Base-by-base conservation (phyloP, 2,113 vertebrate species). In the Platysternon megacephalum region DNA sequence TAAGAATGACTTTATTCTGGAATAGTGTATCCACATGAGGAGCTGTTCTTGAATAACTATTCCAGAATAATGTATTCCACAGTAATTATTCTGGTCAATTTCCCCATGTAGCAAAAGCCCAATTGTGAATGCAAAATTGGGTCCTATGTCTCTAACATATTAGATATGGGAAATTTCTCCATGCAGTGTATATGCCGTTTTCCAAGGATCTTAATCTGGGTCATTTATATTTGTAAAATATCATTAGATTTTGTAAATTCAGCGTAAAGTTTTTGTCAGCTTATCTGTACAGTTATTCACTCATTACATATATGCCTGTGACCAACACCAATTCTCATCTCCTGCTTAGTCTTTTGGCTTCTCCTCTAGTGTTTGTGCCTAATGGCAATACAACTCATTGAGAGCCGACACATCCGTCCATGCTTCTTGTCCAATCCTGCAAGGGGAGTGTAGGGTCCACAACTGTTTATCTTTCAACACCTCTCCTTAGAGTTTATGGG, bases 401-500 rank as follows among this genome's bases (percentile, higher is more conserved):
- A 65, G n/a, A 3, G 1, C 1, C 58, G 2, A 68, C 58, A 24
- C 1, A 92, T 96, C 84, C 81, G 46, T 26, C 0, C 0, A 53
- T 85, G n/a, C 9, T 14, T 17, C 49, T 79, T 68, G 44, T 13
- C 6, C 21, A 5, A 5, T 5, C 12, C 5, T 80, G 26, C 52
- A 26, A 68, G 17, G 8, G 61, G 11, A 76, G 11, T 76, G 5
- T 68, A 90, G 80, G 58, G 5, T 51, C 26, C 22, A 74, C 35
- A 93, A 0, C 6, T 48, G 85, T 85, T 92, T 26, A 86, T 3
- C 87, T 92, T 85, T 85, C 55, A 4, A 87, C 12, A 28, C 12
- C 42, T 46, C 22, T 28, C 42, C 39, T 46, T 78, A n/a, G 6
- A 19, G 0, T 6, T 49, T 56, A 11, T 0, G 0, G 72, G 9